phyloP scores from a whole-genome alignment of 2,888 invertebrate genomes.

The Dynastes maya region DNA sequence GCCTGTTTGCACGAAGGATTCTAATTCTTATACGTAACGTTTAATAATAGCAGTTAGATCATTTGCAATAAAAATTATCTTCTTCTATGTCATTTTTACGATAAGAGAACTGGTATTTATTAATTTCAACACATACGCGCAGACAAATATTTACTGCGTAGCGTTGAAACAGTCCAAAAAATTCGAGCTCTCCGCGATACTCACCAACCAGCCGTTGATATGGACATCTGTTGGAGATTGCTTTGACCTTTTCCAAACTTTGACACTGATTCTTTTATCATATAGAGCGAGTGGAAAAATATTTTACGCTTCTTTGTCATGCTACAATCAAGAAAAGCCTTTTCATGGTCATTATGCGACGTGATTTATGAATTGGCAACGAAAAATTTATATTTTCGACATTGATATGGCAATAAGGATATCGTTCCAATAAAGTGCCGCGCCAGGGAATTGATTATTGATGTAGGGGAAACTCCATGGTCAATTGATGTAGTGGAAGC shows the following conservation, averaged over 20 bases:
- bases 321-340: too few species aligned
- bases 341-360: too few species aligned
- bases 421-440: too few species aligned
- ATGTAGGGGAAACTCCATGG: too few species aligned
- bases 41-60: constrained; percentile 43
- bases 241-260: neutral
- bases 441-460: too few species aligned
- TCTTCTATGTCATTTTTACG: constrained; percentile 32
- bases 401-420: too few species aligned
- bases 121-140: constrained; percentile 29
- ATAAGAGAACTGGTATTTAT: constrained; percentile 32
- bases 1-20: constrained; percentile 26
- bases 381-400: too few species aligned
- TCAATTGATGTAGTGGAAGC: too few species aligned
- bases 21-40: constrained; percentile 34
- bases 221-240: neutral
- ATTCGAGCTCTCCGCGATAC: neutral
- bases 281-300: too few species aligned
- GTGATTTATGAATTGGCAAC: too few species aligned
- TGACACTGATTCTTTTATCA: neutral
- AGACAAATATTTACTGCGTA: constrained; percentile 34
- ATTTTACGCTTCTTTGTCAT: too few species aligned
- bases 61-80: constrained; percentile 43
- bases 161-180: neutral
- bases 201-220: neutral